A percentile compares a stretch with the other conserved stretches of the same genome.
Conservation (phyloP, 2,888 invertebrate species). For the Keiferia lycopersicella region DNA sequence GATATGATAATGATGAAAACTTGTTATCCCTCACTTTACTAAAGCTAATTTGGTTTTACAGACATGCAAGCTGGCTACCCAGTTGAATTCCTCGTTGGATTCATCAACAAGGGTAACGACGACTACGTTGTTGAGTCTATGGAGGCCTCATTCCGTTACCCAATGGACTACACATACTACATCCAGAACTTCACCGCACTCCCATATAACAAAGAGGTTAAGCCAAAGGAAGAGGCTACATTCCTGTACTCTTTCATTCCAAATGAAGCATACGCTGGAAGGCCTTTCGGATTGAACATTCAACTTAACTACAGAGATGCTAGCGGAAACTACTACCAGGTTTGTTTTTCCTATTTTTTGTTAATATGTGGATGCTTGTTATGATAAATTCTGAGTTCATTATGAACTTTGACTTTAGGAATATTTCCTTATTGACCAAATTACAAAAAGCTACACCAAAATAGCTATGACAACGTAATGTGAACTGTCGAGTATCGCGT, state of each 20-base stretch:
- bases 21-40: no score
- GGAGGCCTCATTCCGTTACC: slow-evolving; percentile 99
- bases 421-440: no score
- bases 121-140: slow-evolving; percentile 96
- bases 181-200: slow-evolving; percentile 99
- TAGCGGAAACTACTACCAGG: slow-evolving; percentile 82
- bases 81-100: slow-evolving; percentile 97
- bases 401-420: no score
- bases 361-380: no score
- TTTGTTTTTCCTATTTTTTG: slow-evolving; percentile 50
- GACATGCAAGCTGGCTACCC: slow-evolving; percentile 95
- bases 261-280: slow-evolving; percentile 97
- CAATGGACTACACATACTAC: slow-evolving; percentile 98
- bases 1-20: no score
- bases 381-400: no score
- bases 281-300: slow-evolving; percentile 97
- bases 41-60: slow-evolving; percentile 52
- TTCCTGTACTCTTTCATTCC: slow-evolving; percentile 97
- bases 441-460: no score
- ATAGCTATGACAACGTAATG: no score
- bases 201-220: slow-evolving; percentile 92
- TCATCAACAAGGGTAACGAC: slow-evolving; percentile 95
- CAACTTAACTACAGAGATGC: slow-evolving; percentile 94
- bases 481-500: no score
- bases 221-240: slow-evolving; percentile 95